These are phyloP conservation scores for Stenolophus ochropezus DNA, from an alignment of 2,888 invertebrate species.

Conservation along the genomic window DNA sequence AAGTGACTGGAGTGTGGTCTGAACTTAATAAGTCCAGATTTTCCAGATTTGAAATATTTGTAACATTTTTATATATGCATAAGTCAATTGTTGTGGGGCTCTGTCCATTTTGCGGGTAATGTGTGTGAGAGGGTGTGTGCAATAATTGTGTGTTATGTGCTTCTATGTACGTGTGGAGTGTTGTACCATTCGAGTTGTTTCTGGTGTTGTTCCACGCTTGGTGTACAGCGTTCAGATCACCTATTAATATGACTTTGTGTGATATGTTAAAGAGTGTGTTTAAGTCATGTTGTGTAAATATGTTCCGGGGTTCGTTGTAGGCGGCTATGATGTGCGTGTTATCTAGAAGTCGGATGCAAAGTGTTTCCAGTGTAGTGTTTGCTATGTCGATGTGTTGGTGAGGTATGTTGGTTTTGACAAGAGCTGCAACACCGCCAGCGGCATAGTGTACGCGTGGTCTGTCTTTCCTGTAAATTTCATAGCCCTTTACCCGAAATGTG, in stretches of 20 bases:
- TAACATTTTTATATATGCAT: too few species aligned
- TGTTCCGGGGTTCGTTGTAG: background rate
- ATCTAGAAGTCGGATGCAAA: too few species aligned
- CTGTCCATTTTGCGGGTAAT: too few species aligned
- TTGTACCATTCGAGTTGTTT: background rate
- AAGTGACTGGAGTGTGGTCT: slow-evolving; percentile 63
- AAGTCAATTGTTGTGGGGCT: too few species aligned
- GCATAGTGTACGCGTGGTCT: too few species aligned
- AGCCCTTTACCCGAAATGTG: background rate
- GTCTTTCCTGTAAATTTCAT: background rate
- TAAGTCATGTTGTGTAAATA: background rate
- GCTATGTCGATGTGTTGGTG: background rate
- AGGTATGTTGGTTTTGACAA: background rate
- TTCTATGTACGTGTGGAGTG: slow-evolving; percentile 62
- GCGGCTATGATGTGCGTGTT: background rate
- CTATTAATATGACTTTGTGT: background rate
- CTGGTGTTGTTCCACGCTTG: background rate
- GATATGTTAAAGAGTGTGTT: background rate
- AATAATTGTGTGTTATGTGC: too few species aligned
- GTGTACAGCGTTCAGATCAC: background rate
- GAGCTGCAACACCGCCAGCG: background rate
- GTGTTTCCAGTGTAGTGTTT: background rate
- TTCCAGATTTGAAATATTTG: slow-evolving; percentile 53
- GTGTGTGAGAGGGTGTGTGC: too few species aligned
- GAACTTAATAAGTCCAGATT: slow-evolving; percentile 62